These are phyloP conservation scores for Elmis aenea DNA, from an alignment of 2,888 invertebrate genomes.

Conservation along the genomic window DNA sequence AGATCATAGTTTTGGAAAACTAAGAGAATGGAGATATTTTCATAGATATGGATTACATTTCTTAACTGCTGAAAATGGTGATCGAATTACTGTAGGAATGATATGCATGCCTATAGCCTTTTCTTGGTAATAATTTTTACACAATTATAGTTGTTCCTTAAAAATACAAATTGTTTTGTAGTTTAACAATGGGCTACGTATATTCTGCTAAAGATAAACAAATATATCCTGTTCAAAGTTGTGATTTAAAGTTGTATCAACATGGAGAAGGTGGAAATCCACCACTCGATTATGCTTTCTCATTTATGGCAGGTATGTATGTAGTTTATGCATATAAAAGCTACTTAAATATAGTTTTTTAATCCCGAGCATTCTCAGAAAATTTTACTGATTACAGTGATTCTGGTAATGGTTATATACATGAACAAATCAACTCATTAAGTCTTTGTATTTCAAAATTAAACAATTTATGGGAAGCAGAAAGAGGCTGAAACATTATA, in stretches of 20 bases:
- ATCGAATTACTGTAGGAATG: conserved; percentile 56
- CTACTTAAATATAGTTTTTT: no score
- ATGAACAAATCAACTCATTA: no score
- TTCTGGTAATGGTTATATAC: no score
- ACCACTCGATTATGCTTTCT: conserved; percentile 59
- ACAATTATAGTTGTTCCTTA: background rate
- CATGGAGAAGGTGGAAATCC: conserved; percentile 57
- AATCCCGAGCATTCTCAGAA: conserved; percentile 4
- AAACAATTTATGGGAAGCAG: no score
- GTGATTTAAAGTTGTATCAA: conserved; percentile 55
- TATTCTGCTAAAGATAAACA: conserved; percentile 46
- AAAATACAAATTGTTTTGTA: conserved; percentile 6
- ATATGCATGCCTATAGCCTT: conserved; percentile 60
- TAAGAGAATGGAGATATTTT: conserved; percentile 61
- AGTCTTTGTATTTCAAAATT: no score
- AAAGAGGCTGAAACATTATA: no score
- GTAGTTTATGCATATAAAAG: no score
- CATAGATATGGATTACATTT: conserved; percentile 68
- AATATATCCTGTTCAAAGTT: conserved; percentile 44
- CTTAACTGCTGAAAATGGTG: conserved; percentile 63
- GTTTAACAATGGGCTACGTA: conserved; percentile 51
- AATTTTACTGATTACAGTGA: conserved; percentile 6
- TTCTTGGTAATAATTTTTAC: conserved; percentile 49
- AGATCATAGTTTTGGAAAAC: conserved; percentile 63
- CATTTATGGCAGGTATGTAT: conserved; percentile 57